phyloP scores from a whole-genome alignment of 1,140 invertebrate genomes.

The Vanessa tameamea region DNA sequence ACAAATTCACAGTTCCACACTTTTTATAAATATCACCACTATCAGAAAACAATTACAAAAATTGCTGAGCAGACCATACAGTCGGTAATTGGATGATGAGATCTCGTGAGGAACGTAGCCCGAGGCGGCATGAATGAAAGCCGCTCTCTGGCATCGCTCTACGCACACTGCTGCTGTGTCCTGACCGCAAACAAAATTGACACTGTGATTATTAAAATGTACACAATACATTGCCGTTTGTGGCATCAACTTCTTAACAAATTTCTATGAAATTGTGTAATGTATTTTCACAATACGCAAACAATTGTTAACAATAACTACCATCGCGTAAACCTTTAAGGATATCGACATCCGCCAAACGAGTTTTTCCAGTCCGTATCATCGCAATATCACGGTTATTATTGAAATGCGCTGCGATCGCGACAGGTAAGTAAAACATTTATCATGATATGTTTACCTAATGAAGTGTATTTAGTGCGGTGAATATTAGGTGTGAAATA shows the following conservation, averaged over 20 bases:
- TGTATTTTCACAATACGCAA: slow-evolving; percentile 4
- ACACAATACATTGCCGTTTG: slow-evolving; percentile 24
- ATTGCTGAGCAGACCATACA: slow-evolving; percentile 62
- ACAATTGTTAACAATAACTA: slow-evolving; percentile 23
- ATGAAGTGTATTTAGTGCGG: slow-evolving; percentile 39
- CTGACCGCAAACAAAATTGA: slow-evolving; percentile 26
- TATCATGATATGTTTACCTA: slow-evolving; percentile 74
- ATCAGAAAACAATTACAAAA: slow-evolving; percentile 72
- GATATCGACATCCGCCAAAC: slow-evolving; percentile 78
- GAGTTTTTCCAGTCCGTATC: slow-evolving; percentile 80
- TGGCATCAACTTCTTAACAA: background rate
- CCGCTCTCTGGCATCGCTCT: slow-evolving; percentile 67
- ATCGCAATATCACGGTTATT: slow-evolving; percentile 80
- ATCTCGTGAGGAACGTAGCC: slow-evolving; percentile 74
- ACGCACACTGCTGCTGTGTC: slow-evolving; percentile 43
- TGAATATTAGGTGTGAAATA: slow-evolving; percentile 33
- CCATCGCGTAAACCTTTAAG: slow-evolving; percentile 62
- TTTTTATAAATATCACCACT: slow-evolving; percentile 51
- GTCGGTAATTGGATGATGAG: slow-evolving; percentile 78
- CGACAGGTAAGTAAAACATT: slow-evolving; percentile 77
- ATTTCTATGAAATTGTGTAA: slow-evolving; percentile 1
- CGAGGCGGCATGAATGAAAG: slow-evolving; percentile 78
- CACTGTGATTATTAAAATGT: slow-evolving; percentile 12
- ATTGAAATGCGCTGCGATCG: slow-evolving; percentile 73
- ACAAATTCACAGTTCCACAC: slow-evolving; percentile 20